phyloP scores from a whole-genome alignment of 2,888 invertebrate species.

The Sinopyrophorus schimmeli region DNA sequence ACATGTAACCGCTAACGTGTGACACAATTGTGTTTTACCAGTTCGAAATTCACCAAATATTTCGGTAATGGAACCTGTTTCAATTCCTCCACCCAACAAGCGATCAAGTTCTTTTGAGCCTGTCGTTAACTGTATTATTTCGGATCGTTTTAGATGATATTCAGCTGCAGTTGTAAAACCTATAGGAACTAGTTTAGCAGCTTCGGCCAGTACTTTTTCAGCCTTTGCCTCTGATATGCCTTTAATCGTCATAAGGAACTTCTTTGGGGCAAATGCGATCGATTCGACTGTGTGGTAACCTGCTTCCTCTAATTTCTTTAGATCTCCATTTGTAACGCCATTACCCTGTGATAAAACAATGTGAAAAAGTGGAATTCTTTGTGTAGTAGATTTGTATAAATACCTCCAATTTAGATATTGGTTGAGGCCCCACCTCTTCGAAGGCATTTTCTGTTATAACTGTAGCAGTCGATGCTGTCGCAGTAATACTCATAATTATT shows the following conservation, averaged over 20 bases:
- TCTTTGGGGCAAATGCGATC: constrained; percentile 93
- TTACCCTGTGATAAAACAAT: constrained; percentile 66
- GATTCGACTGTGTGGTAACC: constrained; percentile 96
- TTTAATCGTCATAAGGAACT: constrained; percentile 83
- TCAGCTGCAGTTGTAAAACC: constrained; percentile 98
- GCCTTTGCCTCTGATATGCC: constrained; percentile 98
- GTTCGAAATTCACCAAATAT: constrained; percentile 98
- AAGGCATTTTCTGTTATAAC: constrained; percentile 59
- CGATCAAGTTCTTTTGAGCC: constrained; percentile 94
- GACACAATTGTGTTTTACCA: constrained; percentile 96
- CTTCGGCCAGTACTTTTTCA: constrained; percentile 89
- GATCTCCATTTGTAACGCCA: constrained; percentile 87
- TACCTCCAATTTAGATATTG: constrained; percentile 74
- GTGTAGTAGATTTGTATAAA: constrained; percentile 7
- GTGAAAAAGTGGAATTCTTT: background rate
- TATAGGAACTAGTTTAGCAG: constrained; percentile 92
- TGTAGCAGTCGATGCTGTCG: constrained; percentile 60
- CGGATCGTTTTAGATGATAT: constrained; percentile 92
- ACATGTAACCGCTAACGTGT: constrained; percentile 96
- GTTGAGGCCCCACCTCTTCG: constrained; percentile 72
- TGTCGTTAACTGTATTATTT: constrained; percentile 93
- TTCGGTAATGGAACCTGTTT: constrained; percentile 98
- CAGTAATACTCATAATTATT: constrained; percentile 43
- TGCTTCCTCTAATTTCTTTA: constrained; percentile 90
- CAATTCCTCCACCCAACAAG: constrained; percentile 91